Conservation (phyloP, 2,888 invertebrate species). For the Drosophila acutilabella region DNA sequence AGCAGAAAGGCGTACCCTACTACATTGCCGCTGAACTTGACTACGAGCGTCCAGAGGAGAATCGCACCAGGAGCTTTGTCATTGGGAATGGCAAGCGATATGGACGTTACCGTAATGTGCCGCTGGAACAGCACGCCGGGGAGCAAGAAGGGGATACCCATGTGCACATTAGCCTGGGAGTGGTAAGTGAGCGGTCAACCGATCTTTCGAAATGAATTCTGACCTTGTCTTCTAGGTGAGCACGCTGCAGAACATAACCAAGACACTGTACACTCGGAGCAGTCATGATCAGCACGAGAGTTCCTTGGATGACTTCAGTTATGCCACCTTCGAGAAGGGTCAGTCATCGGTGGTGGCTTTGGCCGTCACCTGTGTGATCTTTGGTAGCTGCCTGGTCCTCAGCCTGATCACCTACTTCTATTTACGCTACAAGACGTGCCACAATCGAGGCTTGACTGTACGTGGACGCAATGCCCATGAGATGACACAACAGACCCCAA, state of each 20-base stretch:
- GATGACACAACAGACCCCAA: constrained; percentile 91
- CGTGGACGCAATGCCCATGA: constrained; percentile 87
- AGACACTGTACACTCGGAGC: constrained; percentile 88
- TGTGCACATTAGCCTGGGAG: constrained; percentile 89
- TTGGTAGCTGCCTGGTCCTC: constrained; percentile 88
- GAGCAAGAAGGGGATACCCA: constrained; percentile 86
- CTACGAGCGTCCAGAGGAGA: constrained; percentile 85
- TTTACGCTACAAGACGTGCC: constrained; percentile 84
- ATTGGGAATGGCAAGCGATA: constrained; percentile 92
- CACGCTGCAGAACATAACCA: constrained; percentile 88
- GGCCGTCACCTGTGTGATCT: constrained; percentile 89
- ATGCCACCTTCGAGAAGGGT: constrained; percentile 81
- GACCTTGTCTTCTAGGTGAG: constrained; percentile 63
- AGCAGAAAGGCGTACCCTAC: constrained; percentile 89
- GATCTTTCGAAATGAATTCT: background rate
- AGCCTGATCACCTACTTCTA: constrained; percentile 86
- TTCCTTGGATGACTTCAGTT: constrained; percentile 75
- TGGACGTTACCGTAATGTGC: constrained; percentile 91
- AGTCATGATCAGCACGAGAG: constrained; percentile 85
- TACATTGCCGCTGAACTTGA: constrained; percentile 93
- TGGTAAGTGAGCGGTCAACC: constrained; percentile 86
- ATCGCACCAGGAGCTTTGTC: constrained; percentile 88
- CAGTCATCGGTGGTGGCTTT: constrained; percentile 84
- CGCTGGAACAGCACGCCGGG: constrained; percentile 84
- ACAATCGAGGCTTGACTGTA: constrained; percentile 72